phyloP scores from a whole-genome alignment of 2,888 invertebrate genomes.

The Strigamia maritima region DNA sequence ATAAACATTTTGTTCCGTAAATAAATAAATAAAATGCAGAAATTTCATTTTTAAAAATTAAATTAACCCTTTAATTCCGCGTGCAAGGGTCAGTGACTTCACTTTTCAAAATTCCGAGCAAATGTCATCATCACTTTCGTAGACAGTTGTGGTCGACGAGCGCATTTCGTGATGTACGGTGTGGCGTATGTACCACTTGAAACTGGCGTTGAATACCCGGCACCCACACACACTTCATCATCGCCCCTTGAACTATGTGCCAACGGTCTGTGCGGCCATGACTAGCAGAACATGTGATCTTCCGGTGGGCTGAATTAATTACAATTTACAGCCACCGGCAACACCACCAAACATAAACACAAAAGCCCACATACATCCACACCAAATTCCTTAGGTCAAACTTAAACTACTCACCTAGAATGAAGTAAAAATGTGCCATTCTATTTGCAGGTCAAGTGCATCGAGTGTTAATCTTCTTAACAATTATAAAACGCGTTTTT shows the following conservation, averaged over 20 bases:
- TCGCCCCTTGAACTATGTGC: constrained; percentile 34
- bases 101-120: constrained; percentile 23
- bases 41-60: not conserved
- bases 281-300: constrained; percentile 32
- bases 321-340: constrained; percentile 31
- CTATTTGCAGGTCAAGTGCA: not conserved
- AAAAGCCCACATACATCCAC: not conserved
- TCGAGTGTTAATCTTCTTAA: not conserved
- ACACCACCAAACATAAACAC: constrained; percentile 32
- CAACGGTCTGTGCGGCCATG: constrained; percentile 22
- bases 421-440: not conserved
- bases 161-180: constrained; percentile 15
- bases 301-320: constrained; percentile 34
- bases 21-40: not conserved
- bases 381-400: not conserved
- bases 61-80: not conserved
- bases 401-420: not conserved
- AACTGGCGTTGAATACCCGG: constrained; percentile 12
- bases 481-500: too few relatives aligned
- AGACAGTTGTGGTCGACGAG: constrained; percentile 30
- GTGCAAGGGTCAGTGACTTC: constrained; percentile 1
- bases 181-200: constrained; percentile 28
- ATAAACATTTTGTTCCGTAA: not conserved
- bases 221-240: constrained; percentile 24
- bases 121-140: constrained; percentile 30